Percentiles rank a stretch among this genome's conserved stretches.
These are phyloP conservation scores for Caranx ignobilis DNA, from an alignment of 2,113 vertebrate genomes.

Conservation along the genomic window DNA sequence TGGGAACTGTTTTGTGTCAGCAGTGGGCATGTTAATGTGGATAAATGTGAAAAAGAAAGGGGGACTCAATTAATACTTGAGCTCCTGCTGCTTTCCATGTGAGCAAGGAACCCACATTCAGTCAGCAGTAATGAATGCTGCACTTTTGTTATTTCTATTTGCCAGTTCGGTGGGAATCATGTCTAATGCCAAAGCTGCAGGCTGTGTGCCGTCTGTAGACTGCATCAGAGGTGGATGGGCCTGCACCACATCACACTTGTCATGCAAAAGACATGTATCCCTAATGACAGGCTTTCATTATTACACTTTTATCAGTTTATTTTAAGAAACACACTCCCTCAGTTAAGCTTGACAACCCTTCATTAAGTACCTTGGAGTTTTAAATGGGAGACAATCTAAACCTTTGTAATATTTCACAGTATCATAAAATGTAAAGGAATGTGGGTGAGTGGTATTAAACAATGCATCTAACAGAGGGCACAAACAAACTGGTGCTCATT, in stretches of 20 bases:
- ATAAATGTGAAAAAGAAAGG: neutral
- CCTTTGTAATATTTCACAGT: neutral
- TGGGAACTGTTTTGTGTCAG: neutral
- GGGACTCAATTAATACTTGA: neutral
- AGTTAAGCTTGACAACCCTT: too few species aligned
- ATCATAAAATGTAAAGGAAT: neutral
- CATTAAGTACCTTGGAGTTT: too few species aligned
- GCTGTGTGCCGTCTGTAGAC: neutral
- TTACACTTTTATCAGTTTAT: too few species aligned
- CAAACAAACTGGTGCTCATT: too few species aligned
- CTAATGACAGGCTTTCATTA: too few species aligned
- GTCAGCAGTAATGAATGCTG: neutral
- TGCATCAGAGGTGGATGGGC: neutral
- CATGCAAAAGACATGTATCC: too few species aligned
- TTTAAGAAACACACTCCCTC: neutral
- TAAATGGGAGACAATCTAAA: too few species aligned
- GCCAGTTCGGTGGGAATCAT: too few species aligned
- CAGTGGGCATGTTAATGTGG: neutral
- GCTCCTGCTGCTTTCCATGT: neutral
- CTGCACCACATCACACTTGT: too few species aligned
- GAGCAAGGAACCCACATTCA: neutral
- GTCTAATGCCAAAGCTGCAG: neutral
- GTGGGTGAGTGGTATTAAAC: too few species aligned
- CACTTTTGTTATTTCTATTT: neutral
- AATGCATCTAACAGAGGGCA: too few species aligned